These are phyloP conservation scores for Laticauda laticaudata DNA, from an alignment of 2,113 vertebrate genomes.

Conservation along the genomic window DNA sequence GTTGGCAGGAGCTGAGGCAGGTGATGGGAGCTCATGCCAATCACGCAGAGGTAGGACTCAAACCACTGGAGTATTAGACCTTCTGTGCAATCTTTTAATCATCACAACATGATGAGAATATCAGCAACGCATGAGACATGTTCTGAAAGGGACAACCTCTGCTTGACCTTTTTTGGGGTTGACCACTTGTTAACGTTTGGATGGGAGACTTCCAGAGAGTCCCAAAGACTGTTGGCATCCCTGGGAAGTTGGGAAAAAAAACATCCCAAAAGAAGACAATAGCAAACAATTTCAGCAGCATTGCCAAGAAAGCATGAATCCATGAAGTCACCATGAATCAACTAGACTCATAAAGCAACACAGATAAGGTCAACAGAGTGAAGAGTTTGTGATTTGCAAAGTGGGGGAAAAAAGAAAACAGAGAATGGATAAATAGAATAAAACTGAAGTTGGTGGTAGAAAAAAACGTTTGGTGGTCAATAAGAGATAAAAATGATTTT, in stretches of 20 bases:
- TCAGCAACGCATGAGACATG: background rate
- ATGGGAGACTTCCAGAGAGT: background rate
- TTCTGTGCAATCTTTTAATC: background rate
- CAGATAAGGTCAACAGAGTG: background rate
- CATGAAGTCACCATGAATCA: background rate
- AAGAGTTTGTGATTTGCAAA: background rate
- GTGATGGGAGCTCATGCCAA: background rate
- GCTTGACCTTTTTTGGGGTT: background rate
- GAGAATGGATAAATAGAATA: background rate
- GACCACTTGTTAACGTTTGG: background rate
- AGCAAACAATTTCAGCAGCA: background rate
- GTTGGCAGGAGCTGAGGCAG: background rate
- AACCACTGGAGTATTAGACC: background rate
- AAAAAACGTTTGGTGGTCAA: background rate
- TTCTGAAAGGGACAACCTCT: background rate
- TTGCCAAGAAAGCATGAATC: background rate
- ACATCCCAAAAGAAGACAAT: background rate
- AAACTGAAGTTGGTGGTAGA: background rate
- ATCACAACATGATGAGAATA: background rate
- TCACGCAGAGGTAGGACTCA: fast-evolving
- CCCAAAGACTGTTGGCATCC: background rate
- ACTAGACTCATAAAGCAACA: background rate
- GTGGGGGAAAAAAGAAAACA: background rate
- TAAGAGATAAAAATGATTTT: background rate
- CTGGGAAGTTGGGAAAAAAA: background rate